Evolutionary conservation across 2,797 vertebrate species (phyloP), one percentile per base, ranked within the genome.

Genomic region (Clarias pachynema): DNA sequence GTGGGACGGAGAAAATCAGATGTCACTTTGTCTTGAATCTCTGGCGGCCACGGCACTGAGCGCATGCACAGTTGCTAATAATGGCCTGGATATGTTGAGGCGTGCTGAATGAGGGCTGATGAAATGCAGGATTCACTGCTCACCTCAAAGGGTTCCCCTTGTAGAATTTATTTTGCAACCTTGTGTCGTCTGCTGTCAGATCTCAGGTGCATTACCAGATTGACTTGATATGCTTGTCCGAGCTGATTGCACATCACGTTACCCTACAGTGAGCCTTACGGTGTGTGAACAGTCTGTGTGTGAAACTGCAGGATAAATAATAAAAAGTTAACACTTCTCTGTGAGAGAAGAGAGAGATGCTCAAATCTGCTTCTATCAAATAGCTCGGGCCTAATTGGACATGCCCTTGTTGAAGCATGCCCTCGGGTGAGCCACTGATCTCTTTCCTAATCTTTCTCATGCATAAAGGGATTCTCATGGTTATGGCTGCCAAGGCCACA

Each of bases 361-460:
- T 26, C 59, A 79, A 59, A 77, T 59, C 29, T 57, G 53, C 26
- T 57, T 20, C 37, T 20, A 20, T 65, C 37, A 65, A 80, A 66
- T 49, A 34, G 22, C 53, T 79, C 31, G 49, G 65, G 73, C 65
- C 65, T 85, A 88, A 86, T 86, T 88, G 85, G 70, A 85, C 83
- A 65, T 81, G 84, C 83, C 70, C 72, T 79, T 69, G 24, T 68
- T 62, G 77, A 81, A 84, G 77, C 63, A 86, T 73, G 66, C 37
- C 49, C 66, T 53, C 68, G 80, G 72, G 77, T 49, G 8, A 75
- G 26, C n/a, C 22, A 53, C 53, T 81, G 85, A 89, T 84, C 77
- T 60, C 79, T 78, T 53, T 72, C 26, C 77, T 88, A 87, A 89
- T 85, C 72, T 87, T 70, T 84, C 37, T 88, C 77, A 82, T 65